Conservation (phyloP, 2,797 vertebrate species). For the Poecilia velifera region DNA sequence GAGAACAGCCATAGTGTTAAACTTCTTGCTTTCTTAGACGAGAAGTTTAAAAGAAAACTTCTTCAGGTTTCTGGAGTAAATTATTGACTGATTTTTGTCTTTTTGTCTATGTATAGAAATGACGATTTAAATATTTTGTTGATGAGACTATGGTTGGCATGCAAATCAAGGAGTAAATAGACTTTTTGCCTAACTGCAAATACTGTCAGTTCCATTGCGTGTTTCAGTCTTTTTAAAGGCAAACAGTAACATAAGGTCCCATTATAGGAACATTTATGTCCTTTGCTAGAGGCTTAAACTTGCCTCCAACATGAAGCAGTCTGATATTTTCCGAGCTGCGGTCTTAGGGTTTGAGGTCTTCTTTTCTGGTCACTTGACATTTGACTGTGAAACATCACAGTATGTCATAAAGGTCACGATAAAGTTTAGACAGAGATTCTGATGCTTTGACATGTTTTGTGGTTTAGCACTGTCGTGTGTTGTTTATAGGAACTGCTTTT, state of each 20-base stretch:
- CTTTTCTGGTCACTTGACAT: background rate
- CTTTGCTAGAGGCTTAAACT: background rate
- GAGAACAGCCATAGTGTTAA: background rate
- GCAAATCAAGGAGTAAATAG: background rate
- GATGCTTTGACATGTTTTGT: background rate
- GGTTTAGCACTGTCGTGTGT: background rate
- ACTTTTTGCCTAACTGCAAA: background rate
- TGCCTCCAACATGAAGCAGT: background rate
- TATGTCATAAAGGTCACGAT: background rate
- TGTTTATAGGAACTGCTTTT: background rate
- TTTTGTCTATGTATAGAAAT: background rate
- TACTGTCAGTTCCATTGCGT: background rate
- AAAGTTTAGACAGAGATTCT: background rate
- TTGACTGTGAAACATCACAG: background rate
- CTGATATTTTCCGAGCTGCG: background rate
- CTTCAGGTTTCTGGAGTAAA: background rate
- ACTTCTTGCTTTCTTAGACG: background rate
- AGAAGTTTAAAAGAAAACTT: background rate
- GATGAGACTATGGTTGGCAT: background rate
- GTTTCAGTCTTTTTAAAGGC: background rate
- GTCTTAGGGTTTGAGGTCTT: conserved; percentile 5
- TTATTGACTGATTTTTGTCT: background rate
- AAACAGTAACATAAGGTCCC: background rate
- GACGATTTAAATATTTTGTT: background rate
- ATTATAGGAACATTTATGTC: background rate